Base-by-base conservation (phyloP, 2,888 invertebrate genomes). In the Aplocera efformata region DNA sequence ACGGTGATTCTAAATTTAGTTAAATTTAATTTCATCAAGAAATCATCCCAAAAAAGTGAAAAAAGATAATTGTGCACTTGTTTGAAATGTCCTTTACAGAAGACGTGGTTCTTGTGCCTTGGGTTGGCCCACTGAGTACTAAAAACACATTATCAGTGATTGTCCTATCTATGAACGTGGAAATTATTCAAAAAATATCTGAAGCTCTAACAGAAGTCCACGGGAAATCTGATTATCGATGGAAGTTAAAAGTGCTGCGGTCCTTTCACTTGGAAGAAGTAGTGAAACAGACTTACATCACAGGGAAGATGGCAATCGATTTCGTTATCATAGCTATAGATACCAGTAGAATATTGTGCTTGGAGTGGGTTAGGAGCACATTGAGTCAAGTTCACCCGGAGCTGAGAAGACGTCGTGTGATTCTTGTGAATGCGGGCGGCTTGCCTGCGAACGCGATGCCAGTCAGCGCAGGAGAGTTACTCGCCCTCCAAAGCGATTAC, bases 391-490 rank as follows among this genome's bases (percentile, higher is more conserved):
- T 86, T 4, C 80, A 84, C 52, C 79, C 84, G 1, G 88, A 88
- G 44, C 58, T 89, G 3, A 67, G 71, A 50, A 62, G 60, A 26
- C 77, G 88, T 5, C 69, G 88, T 36, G 74, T 79, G 0, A 60
- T 89, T 10, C 63, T 89, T 3, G 79, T 88, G 1, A 88, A 88
- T 42, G 79, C 83, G 25, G 70, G 79, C 59, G 79, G 82, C 7
- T 58, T 79, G 1, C 78, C 86, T 10, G 62, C 70, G 9, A 74
- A 81, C 30, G 66, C 69, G 4, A 84, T 88, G 82, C 78, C 79
- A n/a, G 67, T 85, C 6, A 74, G 66, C 55, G 63, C 75, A 6
- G 68, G 67, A 43, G 80, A 84, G 21, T 40, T 89, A n/a, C 56
- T 81, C 8, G 61, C 65, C 24, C 72, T 86, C 31, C 72, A 78